Conservation (phyloP, 2,888 invertebrate genomes). For the Agapetus fuscipes region DNA sequence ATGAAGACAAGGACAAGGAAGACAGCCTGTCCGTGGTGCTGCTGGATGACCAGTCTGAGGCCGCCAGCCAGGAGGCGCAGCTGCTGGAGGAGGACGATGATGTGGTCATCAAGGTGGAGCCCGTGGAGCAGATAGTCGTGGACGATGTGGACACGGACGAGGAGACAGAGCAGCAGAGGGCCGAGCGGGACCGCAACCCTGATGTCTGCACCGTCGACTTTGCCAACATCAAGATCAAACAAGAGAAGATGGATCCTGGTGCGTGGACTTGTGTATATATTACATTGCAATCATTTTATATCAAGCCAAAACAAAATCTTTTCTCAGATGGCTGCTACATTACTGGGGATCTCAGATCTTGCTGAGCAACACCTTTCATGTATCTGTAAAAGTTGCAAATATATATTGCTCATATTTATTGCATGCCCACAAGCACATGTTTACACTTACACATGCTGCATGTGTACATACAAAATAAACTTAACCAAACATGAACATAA, state of each 20-base stretch:
- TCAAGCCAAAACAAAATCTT: not conserved
- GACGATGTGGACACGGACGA: conserved; percentile 55
- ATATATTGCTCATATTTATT: too few species aligned
- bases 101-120: conserved; percentile 58
- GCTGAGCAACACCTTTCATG: too few species aligned
- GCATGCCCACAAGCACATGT: too few species aligned
- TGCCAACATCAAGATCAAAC: conserved; percentile 52
- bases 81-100: conserved; percentile 55
- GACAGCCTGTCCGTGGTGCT: conserved; percentile 37
- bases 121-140: conserved; percentile 54
- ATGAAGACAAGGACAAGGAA: conserved; percentile 23
- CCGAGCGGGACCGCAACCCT: conserved; percentile 29
- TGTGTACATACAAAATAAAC: too few species aligned
- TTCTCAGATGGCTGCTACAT: too few species aligned
- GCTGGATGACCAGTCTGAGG: conserved; percentile 24
- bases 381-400: too few species aligned
- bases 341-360: too few species aligned
- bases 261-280: conserved; percentile 22
- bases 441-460: too few species aligned
- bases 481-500: too few species aligned
- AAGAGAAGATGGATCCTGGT: conserved; percentile 61
- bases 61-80: conserved; percentile 26
- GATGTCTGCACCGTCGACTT: conserved; percentile 30
- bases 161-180: conserved; percentile 32
- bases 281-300: not conserved